Conservation (phyloP, 2,888 invertebrate species). For the Arenicola marina region DNA sequence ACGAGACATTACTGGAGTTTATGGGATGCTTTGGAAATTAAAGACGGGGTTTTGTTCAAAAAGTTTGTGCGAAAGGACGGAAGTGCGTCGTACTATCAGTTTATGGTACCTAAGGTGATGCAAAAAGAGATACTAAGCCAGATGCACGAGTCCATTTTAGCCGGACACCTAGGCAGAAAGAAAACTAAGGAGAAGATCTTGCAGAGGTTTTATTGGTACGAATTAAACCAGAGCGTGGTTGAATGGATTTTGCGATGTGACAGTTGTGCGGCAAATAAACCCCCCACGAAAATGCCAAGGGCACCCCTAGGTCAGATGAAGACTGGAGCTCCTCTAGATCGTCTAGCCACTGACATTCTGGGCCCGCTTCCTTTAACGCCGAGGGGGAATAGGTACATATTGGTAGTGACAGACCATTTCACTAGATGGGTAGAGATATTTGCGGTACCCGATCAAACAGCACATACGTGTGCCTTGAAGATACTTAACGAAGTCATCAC, state of each 20-base stretch:
- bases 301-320: conserved; percentile 22
- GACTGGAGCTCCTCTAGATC: no score
- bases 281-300: conserved; percentile 7
- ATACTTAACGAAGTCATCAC: conserved; percentile 30
- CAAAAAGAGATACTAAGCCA: conserved; percentile 11
- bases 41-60: conserved; percentile 20
- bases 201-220: conserved; percentile 23
- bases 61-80: conserved; percentile 9
- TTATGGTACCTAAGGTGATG: conserved; percentile 17
- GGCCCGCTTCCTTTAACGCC: conserved; percentile 29
- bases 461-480: conserved; percentile 20
- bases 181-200: conserved; percentile 17
- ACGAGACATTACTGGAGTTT: conserved; percentile 14
- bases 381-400: conserved; percentile 31
- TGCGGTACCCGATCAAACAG: conserved; percentile 28
- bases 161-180: conserved; percentile 26
- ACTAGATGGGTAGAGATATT: conserved; percentile 28
- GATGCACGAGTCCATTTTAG: conserved; percentile 15
- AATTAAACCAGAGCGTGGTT: conserved; percentile 16
- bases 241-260: conserved; percentile 23
- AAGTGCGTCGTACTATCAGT: not conserved
- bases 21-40: not conserved
- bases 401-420: conserved; percentile 31
- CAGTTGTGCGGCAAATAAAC: conserved; percentile 20
- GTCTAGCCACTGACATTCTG: conserved; percentile 26